phyloP scores from a whole-genome alignment of 2,113 vertebrate species.

The Nycticorax nycticorax region DNA sequence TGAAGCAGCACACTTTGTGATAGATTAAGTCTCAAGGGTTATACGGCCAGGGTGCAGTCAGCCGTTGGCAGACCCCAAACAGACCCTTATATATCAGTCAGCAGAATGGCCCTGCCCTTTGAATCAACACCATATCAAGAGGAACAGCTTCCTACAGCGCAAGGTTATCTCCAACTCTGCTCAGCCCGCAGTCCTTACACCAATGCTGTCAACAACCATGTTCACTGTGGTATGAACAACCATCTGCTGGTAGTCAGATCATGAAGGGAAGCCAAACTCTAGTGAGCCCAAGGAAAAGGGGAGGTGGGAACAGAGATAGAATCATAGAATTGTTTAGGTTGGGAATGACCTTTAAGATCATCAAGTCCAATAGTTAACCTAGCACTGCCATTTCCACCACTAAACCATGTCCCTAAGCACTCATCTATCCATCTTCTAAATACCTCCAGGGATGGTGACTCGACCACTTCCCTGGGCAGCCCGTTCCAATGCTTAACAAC shows the following conservation, averaged over 20 bases:
- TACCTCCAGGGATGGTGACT: too few species aligned
- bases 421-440: too few species aligned
- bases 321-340: too few species aligned
- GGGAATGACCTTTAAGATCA: too few species aligned
- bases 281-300: background rate
- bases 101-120: background rate
- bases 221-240: background rate
- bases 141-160: background rate
- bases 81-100: background rate
- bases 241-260: background rate
- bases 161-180: background rate
- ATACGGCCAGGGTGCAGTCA: background rate
- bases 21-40: background rate
- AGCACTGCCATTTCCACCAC: too few species aligned
- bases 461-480: too few species aligned
- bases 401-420: too few species aligned
- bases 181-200: background rate
- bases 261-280: background rate
- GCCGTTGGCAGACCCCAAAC: background rate
- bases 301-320: background rate
- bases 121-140: background rate
- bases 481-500: too few species aligned
- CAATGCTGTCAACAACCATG: background rate
- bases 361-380: too few species aligned
- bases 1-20: background rate